A percentile compares a stretch with the other conserved stretches of the same genome.
These are phyloP conservation scores for Meloidogyne exigua DNA, from an alignment of 1,140 invertebrate species.

Conservation along the genomic window DNA sequence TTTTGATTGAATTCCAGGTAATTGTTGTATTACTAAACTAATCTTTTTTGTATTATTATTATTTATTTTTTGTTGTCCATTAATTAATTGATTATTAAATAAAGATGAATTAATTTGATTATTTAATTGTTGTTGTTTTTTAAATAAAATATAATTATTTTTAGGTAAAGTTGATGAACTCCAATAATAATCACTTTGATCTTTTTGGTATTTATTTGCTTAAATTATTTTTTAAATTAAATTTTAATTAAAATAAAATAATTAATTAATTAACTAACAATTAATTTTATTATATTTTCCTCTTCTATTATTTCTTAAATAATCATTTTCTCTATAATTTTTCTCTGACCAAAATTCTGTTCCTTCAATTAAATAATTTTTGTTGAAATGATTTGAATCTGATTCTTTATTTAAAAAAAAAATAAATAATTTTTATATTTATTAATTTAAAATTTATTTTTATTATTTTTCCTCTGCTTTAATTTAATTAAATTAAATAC, in stretches of 20 bases:
- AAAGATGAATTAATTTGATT: not conserved
- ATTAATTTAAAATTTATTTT: not conserved
- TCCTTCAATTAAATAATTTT: slow-evolving; percentile 29
- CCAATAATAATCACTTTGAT: not conserved
- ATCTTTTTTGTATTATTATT: slow-evolving; percentile 1
- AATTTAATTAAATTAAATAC: too few relatives aligned
- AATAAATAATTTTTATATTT: not conserved
- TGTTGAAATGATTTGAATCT: slow-evolving; percentile 24
- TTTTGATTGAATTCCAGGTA: slow-evolving; percentile 10
- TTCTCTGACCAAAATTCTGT: slow-evolving; percentile 25
- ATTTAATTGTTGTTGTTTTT: not conserved
- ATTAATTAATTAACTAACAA: not conserved
- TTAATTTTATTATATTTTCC: not conserved
- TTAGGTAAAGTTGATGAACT: not conserved
- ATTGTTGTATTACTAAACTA: slow-evolving; percentile 2
- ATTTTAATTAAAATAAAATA: not conserved
- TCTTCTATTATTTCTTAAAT: not conserved
- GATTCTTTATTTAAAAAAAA: not conserved
- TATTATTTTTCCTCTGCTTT: not conserved
- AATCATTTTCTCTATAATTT: slow-evolving; percentile 10
- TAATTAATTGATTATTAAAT: not conserved
- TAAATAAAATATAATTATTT: not conserved
- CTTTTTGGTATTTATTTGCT: not conserved
- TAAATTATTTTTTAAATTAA: too few relatives aligned
- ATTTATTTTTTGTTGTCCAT: not conserved